Base-by-base conservation (phyloP, 2,888 invertebrate species). In the Drosophila recens region DNA sequence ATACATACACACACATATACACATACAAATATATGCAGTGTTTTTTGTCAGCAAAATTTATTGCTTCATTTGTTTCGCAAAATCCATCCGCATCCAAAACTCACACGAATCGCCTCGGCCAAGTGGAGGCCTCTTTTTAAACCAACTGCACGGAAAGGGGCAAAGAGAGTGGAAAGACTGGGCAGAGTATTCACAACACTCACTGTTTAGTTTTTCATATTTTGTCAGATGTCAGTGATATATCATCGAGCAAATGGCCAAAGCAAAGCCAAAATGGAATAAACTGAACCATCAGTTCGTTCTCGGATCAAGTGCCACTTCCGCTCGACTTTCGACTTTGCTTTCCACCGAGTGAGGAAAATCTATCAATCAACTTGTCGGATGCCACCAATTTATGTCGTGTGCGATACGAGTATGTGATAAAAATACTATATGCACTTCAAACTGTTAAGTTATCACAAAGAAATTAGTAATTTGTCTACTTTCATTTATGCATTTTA, bases 11-110 rank as follows among this genome's bases (percentile, higher is more conserved):
- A 59, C 4, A 48, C n/a, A 64, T 17, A 51, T 30, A 43, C 38
- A 52, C 36, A 65, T 27, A 52, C 67, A 62, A 72, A 67, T 71
- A 36, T 82, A 61, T 80, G 78, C 71, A 72, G 49, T 90, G 90
- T 91, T 91, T 88, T 89, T 90, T 85, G 90, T 90, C 89, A 90
- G 80, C 79, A 64, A 90, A 90, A 90, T 91, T 90, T 91, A 90
- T 90, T 90, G 90, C 90, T 90, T 90, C 87, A 90, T 91, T 90
- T 90, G 91, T 90, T 89, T 82, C 69, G 75, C 69, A 70, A 76
- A 79, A 76, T 76, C 75, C 75, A 76, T 76, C 75, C 75, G 51
- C 77, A 75, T 57, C 51, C 67, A 65, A 75, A 75, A 69, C 64
- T 56, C 45, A 45, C 49, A 52, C 52, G 46, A 58, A 40, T 34